Conservation (phyloP, 1,140 invertebrate species). For the Ostrea denselamellosa region DNA sequence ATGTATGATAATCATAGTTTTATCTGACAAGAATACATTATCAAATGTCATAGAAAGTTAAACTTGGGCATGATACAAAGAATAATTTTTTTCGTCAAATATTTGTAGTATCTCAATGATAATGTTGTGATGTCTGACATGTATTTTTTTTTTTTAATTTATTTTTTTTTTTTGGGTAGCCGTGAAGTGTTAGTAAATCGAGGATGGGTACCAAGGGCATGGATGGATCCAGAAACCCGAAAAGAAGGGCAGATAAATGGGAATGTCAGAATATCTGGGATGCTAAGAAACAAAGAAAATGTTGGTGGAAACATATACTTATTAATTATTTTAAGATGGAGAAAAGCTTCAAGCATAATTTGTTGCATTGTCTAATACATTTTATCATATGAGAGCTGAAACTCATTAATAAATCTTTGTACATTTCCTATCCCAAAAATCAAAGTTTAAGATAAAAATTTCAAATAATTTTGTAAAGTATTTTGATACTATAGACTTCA, state of each 20-base stretch:
- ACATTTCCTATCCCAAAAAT: too few species aligned
- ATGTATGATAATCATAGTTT: neutral
- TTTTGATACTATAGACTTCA: too few species aligned
- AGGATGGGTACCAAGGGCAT: neutral
- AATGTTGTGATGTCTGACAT: too few species aligned
- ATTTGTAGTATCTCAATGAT: too few species aligned
- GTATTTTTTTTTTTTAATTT: neutral
- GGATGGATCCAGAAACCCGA: neutral
- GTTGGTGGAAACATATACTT: neutral
- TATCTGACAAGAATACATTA: neutral
- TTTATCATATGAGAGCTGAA: too few species aligned
- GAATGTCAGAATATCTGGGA: neutral
- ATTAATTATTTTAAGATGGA: too few species aligned
- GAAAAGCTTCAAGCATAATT: too few species aligned
- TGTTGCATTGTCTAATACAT: too few species aligned
- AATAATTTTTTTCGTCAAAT: too few species aligned
- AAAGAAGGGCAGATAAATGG: conserved; percentile 29
- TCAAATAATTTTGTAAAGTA: too few species aligned
- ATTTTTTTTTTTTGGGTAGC: neutral
- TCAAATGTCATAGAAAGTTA: neutral
- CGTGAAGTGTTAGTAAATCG: conserved; percentile 19
- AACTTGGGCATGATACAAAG: neutral
- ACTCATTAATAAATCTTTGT: too few species aligned
- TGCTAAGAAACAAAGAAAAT: neutral
- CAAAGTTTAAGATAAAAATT: too few species aligned